Percentiles rank a stretch among this genome's conserved stretches.
Evolutionary conservation across 2,888 invertebrate genomes (phyloP).

Genomic region (Dynastes hyllus): DNA sequence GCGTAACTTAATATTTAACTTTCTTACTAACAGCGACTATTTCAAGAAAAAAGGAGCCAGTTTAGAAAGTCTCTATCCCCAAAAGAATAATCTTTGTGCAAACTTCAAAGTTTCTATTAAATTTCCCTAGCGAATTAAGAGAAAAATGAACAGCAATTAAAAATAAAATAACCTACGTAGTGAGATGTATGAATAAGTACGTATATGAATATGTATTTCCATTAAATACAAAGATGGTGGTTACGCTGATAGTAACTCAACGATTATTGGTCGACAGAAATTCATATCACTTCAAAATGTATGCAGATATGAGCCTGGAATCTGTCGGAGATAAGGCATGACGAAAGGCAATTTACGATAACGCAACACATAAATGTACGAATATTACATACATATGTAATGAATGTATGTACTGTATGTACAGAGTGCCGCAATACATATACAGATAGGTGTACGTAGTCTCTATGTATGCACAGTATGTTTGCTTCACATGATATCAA

Average conservation of each 20-base stretch:
- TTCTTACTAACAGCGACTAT: too few relatives aligned
- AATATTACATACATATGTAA: background rate
- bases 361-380: background rate
- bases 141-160: too few relatives aligned
- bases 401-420: background rate
- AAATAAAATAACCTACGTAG: too few relatives aligned
- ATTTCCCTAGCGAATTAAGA: too few relatives aligned
- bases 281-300: constrained; percentile 32
- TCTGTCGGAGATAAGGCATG: constrained; percentile 26
- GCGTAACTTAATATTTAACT: too few relatives aligned
- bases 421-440: background rate
- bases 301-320: constrained; percentile 9
- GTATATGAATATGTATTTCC: background rate
- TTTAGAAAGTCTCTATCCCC: too few relatives aligned
- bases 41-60: too few relatives aligned
- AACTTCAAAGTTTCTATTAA: too few relatives aligned
- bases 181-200: too few relatives aligned
- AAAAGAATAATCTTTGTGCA: too few relatives aligned
- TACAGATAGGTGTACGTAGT: background rate
- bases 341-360: constrained; percentile 24
- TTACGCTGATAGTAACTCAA: constrained; percentile 28
- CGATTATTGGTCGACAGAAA: constrained; percentile 37
- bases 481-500: constrained; percentile 14
- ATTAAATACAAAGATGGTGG: constrained; percentile 33
- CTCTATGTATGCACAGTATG: background rate